Conservation (phyloP, 2,797 vertebrate genomes). For the Coluber constrictor region DNA sequence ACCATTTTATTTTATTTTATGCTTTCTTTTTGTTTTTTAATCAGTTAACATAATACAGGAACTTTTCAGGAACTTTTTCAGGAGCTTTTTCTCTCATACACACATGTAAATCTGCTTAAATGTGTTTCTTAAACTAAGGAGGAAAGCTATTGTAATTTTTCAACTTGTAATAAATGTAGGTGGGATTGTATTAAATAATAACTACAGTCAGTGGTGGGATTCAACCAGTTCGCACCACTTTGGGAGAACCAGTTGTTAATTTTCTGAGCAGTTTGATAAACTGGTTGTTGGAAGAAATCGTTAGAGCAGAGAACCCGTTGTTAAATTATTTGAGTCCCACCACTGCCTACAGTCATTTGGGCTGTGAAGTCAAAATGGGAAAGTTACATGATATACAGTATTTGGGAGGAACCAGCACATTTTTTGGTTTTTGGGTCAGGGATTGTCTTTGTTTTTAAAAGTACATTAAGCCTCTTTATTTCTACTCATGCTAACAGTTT, state of each 20-base stretch:
- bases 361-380: neutral
- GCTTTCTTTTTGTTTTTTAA: neutral
- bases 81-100: neutral
- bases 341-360: neutral
- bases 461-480: neutral
- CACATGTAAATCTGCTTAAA: neutral
- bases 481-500: neutral
- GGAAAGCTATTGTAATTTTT: constrained; percentile 17
- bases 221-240: no score
- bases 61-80: neutral
- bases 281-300: no score
- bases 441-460: neutral
- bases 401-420: neutral
- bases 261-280: no score
- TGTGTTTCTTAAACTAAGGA: neutral
- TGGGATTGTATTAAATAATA: neutral
- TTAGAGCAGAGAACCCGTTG: no score
- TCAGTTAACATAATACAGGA: neutral
- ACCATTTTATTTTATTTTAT: neutral
- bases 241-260: no score
- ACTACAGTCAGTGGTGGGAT: neutral
- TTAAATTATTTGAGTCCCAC: no score
- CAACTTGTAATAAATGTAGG: neutral
- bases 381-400: neutral
- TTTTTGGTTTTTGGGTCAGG: neutral